A percentile compares a stretch with the other conserved stretches of the same genome.
These are phyloP conservation scores for Cepphus grylle DNA, from an alignment of 2,113 vertebrate genomes.

Conservation along the genomic window DNA sequence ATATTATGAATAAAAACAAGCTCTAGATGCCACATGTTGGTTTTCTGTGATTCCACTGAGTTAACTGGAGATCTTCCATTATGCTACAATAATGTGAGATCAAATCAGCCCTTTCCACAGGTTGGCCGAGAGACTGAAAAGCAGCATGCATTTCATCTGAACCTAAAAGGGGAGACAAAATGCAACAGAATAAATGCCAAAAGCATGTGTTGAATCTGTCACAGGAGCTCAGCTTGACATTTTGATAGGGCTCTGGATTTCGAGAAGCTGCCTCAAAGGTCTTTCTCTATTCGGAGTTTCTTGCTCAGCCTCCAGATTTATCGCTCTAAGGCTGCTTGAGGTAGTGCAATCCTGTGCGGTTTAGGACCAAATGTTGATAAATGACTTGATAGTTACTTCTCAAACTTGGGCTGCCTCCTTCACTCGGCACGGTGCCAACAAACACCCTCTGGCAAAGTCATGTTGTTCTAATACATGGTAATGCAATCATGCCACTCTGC, in stretches of 20 bases:
- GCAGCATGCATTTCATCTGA: neutral
- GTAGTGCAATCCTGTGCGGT: neutral
- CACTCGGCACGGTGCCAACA: neutral
- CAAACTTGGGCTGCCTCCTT: conserved; percentile 5
- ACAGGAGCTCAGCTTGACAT: neutral
- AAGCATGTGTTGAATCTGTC: neutral
- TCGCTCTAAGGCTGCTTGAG: neutral
- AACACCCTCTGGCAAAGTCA: conserved; percentile 56
- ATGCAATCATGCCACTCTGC: conserved; percentile 3
- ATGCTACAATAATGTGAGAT: neutral
- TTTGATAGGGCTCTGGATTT: conserved; percentile 12
- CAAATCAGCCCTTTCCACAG: neutral
- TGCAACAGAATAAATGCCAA: conserved; percentile 14
- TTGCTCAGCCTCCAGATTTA: conserved; percentile 6
- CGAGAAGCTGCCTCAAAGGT: neutral
- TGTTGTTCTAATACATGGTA: conserved; percentile 28
- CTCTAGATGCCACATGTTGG: neutral
- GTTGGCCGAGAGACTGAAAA: neutral
- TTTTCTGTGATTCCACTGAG: neutral
- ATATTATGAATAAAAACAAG: conserved; percentile 52
- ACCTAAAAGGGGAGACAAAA: neutral
- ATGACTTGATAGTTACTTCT: conserved; percentile 19
- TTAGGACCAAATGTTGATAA: conserved; percentile 13
- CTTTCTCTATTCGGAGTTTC: neutral
- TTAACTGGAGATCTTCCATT: neutral